Evolutionary conservation across 1,140 invertebrate genomes (phyloP), one percentile per base, ranked within the genome.

Genomic region (Drosophila navojoa): DNA sequence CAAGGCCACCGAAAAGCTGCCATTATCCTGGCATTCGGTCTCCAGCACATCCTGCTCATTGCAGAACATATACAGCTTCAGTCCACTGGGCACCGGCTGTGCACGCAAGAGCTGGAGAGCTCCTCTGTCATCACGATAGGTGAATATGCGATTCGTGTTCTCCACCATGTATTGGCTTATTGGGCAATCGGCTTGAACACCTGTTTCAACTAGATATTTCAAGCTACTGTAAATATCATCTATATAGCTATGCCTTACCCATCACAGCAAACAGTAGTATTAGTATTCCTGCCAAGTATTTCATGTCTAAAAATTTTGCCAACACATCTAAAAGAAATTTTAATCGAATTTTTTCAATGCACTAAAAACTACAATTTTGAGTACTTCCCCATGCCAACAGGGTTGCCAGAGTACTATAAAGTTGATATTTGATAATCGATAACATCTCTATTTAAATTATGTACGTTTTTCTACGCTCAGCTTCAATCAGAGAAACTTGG

Each of bases 141-240:
- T 74, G 16, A 77, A 77, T 16, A 89, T 77, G 11, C 84, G 72
- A 57, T 79, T 82, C 0, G 84, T 60, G 6, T 5, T 5, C 59
- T 89, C 76, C 15, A 87, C 76, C 58, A 74, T 71, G 11, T 44
- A 0, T 16, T 15, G 13, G 0, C 11, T 0, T 49, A 87, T 61
- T 5, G 0, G 6, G 25, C 82, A 87, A 45, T 77, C 79, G 10
- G 45, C 19, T 0, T 19, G 19, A 9, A 67, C 52, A 9, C 15
- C 63, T 73, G 50, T 10, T 27, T 10, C 10, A 35, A 32, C 5
- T 2, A 60, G 22, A 19, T 35, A 13, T 10, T 16, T 40, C 0
- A 55, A 22, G n/a, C 10, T 44, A 29, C 19, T 10, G 3, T 40
- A 25, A 27, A 32, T 10, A 32, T 32, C 0, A 2, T n/a, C 15